Base-by-base conservation (phyloP, 2,113 vertebrate genomes). In the Ctenomys sociabilis region DNA sequence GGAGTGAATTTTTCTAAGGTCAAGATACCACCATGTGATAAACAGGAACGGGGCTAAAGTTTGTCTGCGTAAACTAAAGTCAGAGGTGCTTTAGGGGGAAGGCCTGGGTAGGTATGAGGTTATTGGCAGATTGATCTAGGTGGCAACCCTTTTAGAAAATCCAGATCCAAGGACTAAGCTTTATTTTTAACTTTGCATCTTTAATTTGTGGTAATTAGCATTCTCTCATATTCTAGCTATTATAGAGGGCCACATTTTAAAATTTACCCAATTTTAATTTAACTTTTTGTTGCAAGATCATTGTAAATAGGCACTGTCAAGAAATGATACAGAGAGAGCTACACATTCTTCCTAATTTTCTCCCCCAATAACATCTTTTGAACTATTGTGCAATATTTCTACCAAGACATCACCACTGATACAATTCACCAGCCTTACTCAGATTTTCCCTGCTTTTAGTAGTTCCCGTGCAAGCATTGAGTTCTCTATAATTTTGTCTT, bases 1-100 rank as follows among this genome's bases (percentile, higher is more conserved):
- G 14, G 68, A 89, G 64, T 70, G 64, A 52, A 17, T 93, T 93
- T 91, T 90, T 43, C 81, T 73, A 94, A 96, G 72, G 94, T 97
- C 85, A 95, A 17, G 82, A 52, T 73, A 86, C 24, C 12, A 43
- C 72, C 10, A 13, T 84, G 37, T 83, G 59, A 52, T 88, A 59
- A 82, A 78, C 17, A 5, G n/a, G 54, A 77, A 90, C 78, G 54
- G 52, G 17, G 43, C 68, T 83, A 54, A 59, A 59, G 49, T 84
- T 35, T 94, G 81, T 68, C 24, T 61, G 68, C 22, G 13, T 37
- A 43, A 90, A 82, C 66, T 59, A 37, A 90, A 87, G 70, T 70
- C n/a, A 7, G 14, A 88, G 86, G 61, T 72, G 21, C 57, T 94
- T 88, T 49, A 5, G 10, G 10, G 59, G 30, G 6, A 70, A 9